phyloP scores from a whole-genome alignment of 2,113 vertebrate genomes.

The Phasianus colchicus region DNA sequence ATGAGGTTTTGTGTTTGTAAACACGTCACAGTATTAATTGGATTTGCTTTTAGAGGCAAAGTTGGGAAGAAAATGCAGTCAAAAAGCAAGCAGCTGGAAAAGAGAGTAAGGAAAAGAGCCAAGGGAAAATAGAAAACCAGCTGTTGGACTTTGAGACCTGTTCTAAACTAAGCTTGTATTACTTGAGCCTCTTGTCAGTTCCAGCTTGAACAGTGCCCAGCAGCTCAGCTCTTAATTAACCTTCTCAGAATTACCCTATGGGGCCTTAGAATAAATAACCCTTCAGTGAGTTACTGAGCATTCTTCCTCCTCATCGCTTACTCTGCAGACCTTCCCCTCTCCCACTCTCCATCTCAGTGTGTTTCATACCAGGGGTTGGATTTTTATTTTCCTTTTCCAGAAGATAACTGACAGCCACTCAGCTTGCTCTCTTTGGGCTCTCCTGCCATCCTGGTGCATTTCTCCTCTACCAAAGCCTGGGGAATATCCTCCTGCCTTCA shows the following conservation, averaged over 20 bases:
- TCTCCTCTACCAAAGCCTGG: neutral
- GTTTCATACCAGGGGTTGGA: rapidly evolving
- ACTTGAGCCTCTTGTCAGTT: neutral
- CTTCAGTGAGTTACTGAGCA: neutral
- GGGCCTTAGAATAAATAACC: neutral
- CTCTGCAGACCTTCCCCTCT: neutral
- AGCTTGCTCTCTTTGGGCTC: neutral
- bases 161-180: neutral
- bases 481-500: neutral
- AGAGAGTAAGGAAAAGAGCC: neutral
- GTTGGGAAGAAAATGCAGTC: neutral
- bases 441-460: neutral
- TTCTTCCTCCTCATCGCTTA: neutral
- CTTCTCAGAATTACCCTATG: neutral
- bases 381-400: rapidly evolving
- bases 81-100: neutral
- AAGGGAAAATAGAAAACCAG: neutral
- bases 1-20: neutral
- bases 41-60: neutral
- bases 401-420: neutral
- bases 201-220: neutral
- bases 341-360: rapidly evolving
- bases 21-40: neutral
- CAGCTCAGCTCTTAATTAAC: neutral
- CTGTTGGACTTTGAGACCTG: neutral